Percentiles rank a stretch among this genome's conserved stretches.
Conservation (phyloP, 2,797 vertebrate genomes). For the Halcyon chelicuti region DNA sequence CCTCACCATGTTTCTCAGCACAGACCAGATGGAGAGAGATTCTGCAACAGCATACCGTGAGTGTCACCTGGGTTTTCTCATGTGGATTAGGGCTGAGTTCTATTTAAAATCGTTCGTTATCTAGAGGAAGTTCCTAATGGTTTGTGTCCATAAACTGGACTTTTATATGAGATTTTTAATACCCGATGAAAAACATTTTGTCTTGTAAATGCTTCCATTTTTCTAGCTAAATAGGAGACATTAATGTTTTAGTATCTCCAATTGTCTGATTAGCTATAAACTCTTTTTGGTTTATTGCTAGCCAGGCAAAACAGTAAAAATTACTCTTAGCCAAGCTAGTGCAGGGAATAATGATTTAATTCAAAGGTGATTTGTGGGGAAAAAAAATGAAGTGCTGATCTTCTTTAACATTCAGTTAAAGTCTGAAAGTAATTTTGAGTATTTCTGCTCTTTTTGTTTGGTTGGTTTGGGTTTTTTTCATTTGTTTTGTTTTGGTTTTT, state of each 20-base stretch:
- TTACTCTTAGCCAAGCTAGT: background rate
- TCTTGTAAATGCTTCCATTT: background rate
- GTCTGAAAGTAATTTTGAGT: background rate
- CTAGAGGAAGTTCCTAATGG: background rate
- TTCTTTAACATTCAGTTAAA: background rate
- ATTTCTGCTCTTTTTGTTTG: background rate
- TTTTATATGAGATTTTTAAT: background rate
- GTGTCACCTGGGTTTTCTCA: conserved; percentile 24
- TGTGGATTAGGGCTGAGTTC: background rate
- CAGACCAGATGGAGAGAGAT: conserved; percentile 91
- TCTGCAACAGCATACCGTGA: conserved; percentile 95
- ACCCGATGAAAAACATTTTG: background rate
- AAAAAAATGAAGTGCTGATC: background rate
- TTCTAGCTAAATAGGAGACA: background rate
- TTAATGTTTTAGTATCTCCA: background rate
- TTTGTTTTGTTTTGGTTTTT: background rate
- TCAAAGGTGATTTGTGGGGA: background rate
- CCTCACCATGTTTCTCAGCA: conserved; percentile 97
- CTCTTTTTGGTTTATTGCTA: background rate
- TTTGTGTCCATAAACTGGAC: background rate
- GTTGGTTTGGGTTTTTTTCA: background rate
- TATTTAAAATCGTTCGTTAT: background rate
- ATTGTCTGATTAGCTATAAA: background rate
- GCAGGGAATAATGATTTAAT: background rate
- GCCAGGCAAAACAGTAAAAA: background rate